phyloP scores from a whole-genome alignment of 2,113 vertebrate species.

The Phylloscopus trochilus region DNA sequence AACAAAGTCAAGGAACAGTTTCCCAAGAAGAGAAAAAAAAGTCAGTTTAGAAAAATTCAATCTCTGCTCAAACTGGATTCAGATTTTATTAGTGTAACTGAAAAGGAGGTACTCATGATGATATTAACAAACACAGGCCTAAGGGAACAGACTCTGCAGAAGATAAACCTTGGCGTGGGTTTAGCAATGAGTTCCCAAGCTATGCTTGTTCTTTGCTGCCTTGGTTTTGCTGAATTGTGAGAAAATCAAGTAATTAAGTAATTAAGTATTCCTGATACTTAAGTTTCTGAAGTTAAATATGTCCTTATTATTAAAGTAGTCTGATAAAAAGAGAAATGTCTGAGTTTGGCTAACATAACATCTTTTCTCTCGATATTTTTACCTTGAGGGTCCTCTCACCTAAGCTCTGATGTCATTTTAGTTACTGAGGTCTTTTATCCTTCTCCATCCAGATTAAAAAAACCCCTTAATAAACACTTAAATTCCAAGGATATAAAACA shows the following conservation, averaged over 20 bases:
- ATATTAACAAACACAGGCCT: accelerated
- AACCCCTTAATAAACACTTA: not conserved
- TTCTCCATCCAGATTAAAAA: not conserved
- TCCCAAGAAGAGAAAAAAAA: not conserved
- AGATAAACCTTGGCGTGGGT: not conserved
- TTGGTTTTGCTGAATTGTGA: not conserved
- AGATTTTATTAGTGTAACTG: not conserved
- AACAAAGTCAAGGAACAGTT: not conserved
- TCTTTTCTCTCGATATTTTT: not conserved
- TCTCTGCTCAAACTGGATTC: not conserved
- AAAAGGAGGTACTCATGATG: not conserved
- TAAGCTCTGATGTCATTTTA: not conserved
- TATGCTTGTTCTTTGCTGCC: not conserved
- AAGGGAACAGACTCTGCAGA: not conserved
- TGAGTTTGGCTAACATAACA: not conserved
- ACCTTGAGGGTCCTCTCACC: not conserved
- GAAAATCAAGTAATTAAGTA: not conserved
- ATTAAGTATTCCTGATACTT: not conserved
- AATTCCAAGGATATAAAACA: not conserved
- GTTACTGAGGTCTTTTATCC: not conserved
- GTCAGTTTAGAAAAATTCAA: not conserved
- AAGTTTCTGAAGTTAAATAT: not conserved
- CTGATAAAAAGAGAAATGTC: not conserved
- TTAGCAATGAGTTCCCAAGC: not conserved
- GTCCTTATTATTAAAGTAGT: not conserved